Evolutionary conservation across 2,797 vertebrate species (phyloP), one percentile per base, ranked within the genome.

Genomic region (Pterois miles): DNA sequence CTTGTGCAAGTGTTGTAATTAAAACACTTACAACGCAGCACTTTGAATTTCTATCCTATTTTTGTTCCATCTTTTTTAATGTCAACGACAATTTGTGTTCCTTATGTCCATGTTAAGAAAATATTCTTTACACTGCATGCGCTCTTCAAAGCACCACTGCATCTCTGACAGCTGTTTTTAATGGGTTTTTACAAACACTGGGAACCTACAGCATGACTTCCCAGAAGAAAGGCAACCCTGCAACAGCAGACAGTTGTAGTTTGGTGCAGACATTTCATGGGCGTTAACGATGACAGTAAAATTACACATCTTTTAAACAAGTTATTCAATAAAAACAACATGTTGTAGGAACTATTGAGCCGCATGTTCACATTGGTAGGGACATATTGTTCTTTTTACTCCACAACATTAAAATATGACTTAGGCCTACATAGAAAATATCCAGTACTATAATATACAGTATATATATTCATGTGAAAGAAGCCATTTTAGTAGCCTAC

Each of bases 121-220:
- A 71, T 20, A 70, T 23, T 13, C 36, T 58, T 40, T 38, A n/a
- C 36, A 56, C 25, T 48, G 16, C 34, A 50, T 20, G 13, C 33
- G 31, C 4, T 74, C 50, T 23, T 83, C 60, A 72, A 78, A 87
- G 78, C 75, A 20, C 4, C 53, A 38, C 27, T 23, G 59, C 64
- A 60, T 68, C 65, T 56, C 46, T 63, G 62, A 36, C 78, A 81
- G 81, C 71, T 85, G 83, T 76, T 83, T 88, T 77, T 52, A 78
- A 85, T 80, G 54, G 11, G 12, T 62, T 71, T 81, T 57, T 63
- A 71, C 60, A 60, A 74, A 85, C 77, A 71, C 71, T 67, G 46
- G 46, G 31, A 81, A 66, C 22, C 27, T 63, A 34, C 65, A 56
- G 63, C 14, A 69, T 31, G 59, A 64, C 20, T 79, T 83, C 53